Conservation (phyloP, 2,797 vertebrate species). For the Megalops cyprinoides region DNA sequence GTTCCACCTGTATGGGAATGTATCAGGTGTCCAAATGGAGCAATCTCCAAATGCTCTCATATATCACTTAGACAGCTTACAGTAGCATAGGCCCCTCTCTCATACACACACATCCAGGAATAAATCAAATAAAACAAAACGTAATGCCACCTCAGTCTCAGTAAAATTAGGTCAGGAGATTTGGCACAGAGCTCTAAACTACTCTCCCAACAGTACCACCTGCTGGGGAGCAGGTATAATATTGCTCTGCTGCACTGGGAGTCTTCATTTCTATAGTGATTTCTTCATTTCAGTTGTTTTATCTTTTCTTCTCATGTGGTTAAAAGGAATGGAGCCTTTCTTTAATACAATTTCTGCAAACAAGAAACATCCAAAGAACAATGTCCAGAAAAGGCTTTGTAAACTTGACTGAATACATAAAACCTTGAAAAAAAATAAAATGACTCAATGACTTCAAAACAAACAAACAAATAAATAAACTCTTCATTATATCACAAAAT, state of each 20-base stretch:
- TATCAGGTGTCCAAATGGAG: constrained; percentile 7
- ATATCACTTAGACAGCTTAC: neutral
- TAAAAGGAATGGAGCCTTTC: constrained; percentile 25
- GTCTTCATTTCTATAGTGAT: neutral
- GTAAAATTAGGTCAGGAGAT: constrained; percentile 13
- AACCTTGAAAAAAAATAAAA: constrained; percentile 58
- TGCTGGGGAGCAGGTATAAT: constrained; percentile 10
- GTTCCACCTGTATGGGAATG: neutral
- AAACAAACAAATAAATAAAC: constrained; percentile 72
- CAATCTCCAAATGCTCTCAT: neutral
- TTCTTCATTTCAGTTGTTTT: neutral
- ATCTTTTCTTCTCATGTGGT: constrained; percentile 6
- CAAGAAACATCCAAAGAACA: constrained; percentile 74
- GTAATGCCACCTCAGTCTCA: neutral
- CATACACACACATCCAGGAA: constrained; percentile 18
- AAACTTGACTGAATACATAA: constrained; percentile 69
- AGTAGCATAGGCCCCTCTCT: neutral
- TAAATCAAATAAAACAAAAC: constrained; percentile 17
- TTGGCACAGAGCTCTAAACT: constrained; percentile 6
- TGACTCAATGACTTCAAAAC: constrained; percentile 74
- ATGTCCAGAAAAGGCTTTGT: constrained; percentile 77
- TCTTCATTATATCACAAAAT: constrained; percentile 60
- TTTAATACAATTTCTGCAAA: too few relatives aligned
- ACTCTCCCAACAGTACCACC: constrained; percentile 24
- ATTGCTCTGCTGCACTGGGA: neutral